Conservation (phyloP, 2,888 invertebrate genomes). For the Liopterus haemorrhoidalis region DNA sequence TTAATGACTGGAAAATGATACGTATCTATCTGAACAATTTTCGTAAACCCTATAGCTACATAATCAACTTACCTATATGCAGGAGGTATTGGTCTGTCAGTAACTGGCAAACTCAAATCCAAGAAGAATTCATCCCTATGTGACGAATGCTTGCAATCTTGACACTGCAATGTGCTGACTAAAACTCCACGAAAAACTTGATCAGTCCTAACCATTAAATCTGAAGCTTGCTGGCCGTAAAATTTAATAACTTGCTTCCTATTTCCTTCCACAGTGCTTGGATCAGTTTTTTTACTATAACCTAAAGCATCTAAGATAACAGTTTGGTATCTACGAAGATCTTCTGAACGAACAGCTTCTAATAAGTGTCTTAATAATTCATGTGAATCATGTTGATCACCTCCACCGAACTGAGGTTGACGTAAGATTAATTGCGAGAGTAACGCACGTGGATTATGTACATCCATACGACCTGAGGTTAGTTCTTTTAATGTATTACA, state of each 20-base stretch:
- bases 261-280: slow-evolving; percentile 69
- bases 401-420: slow-evolving; percentile 82
- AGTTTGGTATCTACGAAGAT: slow-evolving; percentile 71
- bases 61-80: too few species aligned
- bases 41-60: too few species aligned
- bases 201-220: slow-evolving; percentile 74
- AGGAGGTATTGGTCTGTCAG: slow-evolving; percentile 68
- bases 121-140: slow-evolving; percentile 88
- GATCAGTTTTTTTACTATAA: slow-evolving; percentile 64
- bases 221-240: slow-evolving; percentile 74
- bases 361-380: slow-evolving; percentile 86
- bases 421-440: slow-evolving; percentile 59
- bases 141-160: slow-evolving; percentile 81
- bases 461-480: slow-evolving; percentile 58
- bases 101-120: slow-evolving; percentile 89
- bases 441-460: slow-evolving; percentile 60
- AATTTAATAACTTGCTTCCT: slow-evolving; percentile 73
- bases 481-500: slow-evolving; percentile 65
- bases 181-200: slow-evolving; percentile 90
- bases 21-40: too few species aligned
- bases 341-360: slow-evolving; percentile 76
- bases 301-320: slow-evolving; percentile 72
- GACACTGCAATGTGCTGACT: slow-evolving; percentile 83
- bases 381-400: slow-evolving; percentile 95
- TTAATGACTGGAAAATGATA: too few species aligned